Evolutionary conservation across 2,888 invertebrate genomes (phyloP).

Genomic region (Azorinus chamasolen): DNA sequence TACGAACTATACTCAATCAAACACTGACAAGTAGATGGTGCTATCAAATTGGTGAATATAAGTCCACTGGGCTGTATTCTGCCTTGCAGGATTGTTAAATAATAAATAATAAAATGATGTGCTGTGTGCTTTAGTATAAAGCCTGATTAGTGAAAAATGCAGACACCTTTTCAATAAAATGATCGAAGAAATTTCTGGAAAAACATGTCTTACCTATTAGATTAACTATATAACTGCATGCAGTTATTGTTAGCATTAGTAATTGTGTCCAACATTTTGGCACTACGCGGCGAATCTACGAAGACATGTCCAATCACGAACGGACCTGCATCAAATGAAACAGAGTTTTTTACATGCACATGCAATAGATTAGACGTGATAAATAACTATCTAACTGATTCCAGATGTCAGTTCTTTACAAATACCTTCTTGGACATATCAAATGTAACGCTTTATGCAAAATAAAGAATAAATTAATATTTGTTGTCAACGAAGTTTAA

Average conservation of each 20-base stretch:
- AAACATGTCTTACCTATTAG: constrained; percentile 14
- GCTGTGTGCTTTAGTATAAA: no score
- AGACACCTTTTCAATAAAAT: no score
- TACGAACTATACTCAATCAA: no score
- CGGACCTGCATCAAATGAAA: constrained; percentile 21
- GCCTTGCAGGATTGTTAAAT: no score
- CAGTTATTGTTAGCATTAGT: constrained; percentile 39
- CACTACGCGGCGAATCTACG: constrained; percentile 20
- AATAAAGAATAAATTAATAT: neutral
- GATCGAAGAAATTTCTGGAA: no score
- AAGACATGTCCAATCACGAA: constrained; percentile 39
- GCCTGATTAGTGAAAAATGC: no score
- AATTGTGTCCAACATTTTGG: constrained; percentile 37
- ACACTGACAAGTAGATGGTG: no score
- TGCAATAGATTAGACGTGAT: no score
- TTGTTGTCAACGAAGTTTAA: constrained; percentile 30
- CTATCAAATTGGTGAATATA: no score
- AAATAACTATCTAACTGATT: neutral
- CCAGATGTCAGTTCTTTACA: neutral
- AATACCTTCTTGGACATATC: constrained; percentile 54
- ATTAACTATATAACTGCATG: constrained; percentile 19
- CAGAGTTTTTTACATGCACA: neutral
- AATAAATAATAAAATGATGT: no score
- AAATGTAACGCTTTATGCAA: neutral
- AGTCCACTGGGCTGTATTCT: no score